Base-by-base conservation (phyloP, 2,113 vertebrate species). In the Mastomys natalensis region DNA sequence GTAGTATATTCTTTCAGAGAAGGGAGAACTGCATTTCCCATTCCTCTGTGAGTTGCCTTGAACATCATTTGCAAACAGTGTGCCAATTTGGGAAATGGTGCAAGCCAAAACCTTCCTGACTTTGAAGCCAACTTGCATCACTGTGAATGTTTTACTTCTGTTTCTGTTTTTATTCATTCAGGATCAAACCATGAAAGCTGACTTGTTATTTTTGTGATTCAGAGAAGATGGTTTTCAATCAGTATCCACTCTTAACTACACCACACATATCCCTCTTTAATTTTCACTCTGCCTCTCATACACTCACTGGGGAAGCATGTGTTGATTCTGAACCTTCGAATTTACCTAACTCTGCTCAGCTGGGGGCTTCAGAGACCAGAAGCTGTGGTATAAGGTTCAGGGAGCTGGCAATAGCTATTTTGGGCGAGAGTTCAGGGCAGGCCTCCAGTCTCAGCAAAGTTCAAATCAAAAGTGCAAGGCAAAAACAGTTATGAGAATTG, bases 71-170 rank as follows among this genome's bases (percentile, higher is more conserved):
- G 98, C 98, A 98, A 21, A 62, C 66, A 90, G 43, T 68, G 74
- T 96, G 98, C 98, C 98, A 98, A 91, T 72, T 97, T 95, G 96
- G 97, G 85, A 60, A 95, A 90, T 45, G 15, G 82, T 94, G 85
- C 88, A 96, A 98, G 97, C 97, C 98, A 98, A 98, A 98, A 86
- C 34, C 74, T 95, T 98, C 53, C 92, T 98, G 94, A 98, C 97
- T 98, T 98, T 98, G 97, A 98, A 98, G 98, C 92, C 98, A 98
- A 93, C 94, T 98, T 98, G 96, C 96, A 98, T 98, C 98, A 97
- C 96, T 82, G 90, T 58, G 87, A 85, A 97, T 98, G 90, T 97
- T 97, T 98, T 97, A 95, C 97, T 98, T 97, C 92, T 98, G 24
- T 93, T 98, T 64, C 29, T 64, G 62, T 13, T 97, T 92, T 77